phyloP scores from a whole-genome alignment of 2,888 invertebrate species.

The Antheraea yamamai region DNA sequence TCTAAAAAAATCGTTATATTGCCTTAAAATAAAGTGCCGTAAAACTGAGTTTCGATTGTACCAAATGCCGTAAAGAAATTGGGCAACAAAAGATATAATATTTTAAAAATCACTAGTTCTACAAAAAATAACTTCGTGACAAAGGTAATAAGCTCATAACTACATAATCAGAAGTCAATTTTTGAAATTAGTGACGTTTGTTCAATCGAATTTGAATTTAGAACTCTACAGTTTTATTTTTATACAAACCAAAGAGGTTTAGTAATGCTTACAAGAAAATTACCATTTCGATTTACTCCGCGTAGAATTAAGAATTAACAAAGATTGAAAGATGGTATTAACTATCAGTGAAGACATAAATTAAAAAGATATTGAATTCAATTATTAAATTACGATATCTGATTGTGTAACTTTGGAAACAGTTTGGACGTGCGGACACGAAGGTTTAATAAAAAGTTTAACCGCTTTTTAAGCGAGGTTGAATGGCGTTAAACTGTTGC shows the following conservation, averaged over 20 bases:
- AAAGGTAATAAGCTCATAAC: too few species aligned
- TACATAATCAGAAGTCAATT: not conserved
- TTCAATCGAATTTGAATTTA: slow-evolving; percentile 24
- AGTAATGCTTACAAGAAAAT: not conserved
- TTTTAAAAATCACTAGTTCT: too few species aligned
- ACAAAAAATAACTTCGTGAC: too few species aligned
- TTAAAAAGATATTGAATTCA: slow-evolving; percentile 62
- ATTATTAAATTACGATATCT: slow-evolving; percentile 43
- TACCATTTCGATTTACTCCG: not conserved
- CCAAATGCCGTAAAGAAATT: too few species aligned
- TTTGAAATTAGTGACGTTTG: not conserved
- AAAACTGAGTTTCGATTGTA: too few species aligned
- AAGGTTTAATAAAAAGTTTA: slow-evolving; percentile 21
- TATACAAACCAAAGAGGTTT: slow-evolving; percentile 16
- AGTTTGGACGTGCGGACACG: slow-evolving; percentile 29
- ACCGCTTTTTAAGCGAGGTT: slow-evolving; percentile 8
- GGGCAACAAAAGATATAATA: too few species aligned
- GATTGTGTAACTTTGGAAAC: slow-evolving; percentile 32
- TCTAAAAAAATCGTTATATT: too few species aligned
- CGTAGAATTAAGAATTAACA: slow-evolving; percentile 27
- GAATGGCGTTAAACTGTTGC: not conserved
- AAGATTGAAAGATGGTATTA: slow-evolving; percentile 50
- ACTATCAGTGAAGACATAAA: slow-evolving; percentile 54
- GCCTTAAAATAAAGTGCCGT: too few species aligned
- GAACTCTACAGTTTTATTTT: slow-evolving; percentile 8